Base-by-base conservation (phyloP, 2,888 invertebrate genomes). In the Yponomeuta sedellus region DNA sequence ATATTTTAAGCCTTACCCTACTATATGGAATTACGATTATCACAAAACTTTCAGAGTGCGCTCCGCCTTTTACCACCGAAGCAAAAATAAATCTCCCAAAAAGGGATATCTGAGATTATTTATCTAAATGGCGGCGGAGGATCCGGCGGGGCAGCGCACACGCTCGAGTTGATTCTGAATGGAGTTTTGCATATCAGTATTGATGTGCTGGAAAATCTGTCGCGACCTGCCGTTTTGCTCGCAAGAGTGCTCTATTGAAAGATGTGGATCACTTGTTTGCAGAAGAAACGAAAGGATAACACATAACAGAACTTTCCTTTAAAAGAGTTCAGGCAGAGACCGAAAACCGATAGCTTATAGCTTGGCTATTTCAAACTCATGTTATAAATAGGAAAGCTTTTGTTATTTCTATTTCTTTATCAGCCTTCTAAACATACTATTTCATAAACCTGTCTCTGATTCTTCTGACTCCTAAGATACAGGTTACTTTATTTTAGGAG, bases 21-120 rank as follows among this genome's bases (percentile, higher is more conserved):
- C 28, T 28, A 5, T 34, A 5, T 5, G 34, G 34, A 6, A 34
- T 8, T 8, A 8, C 34, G 8, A 1, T 34, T 34, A 1, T 34
- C 34, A 8, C 34, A 6, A 8, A 34, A 16, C 16, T 52, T 5
- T 52, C 44, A 52, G 44, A 52, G 44, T 52, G 16, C 16, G 16
- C 44, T 63, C 65, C 67, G 67, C 70, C 73, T 74, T 74, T 71
- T 62, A 66, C 66, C 70, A 64, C 70, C 68, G 68, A 68, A 68
- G 73, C 73, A 75, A 74, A 72, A 74, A 80, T 77, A 78, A 76
- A 80, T 81, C 76, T 78, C 69, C 69, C 70, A 70, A 74, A 75
- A 57, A 77, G 71, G 75, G 77, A 78, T 77, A 75, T 73, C 72
- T 72, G 70, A 70, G 74, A 75, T 76, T 74, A 74, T 76, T 75